Base-by-base conservation (phyloP, 2,113 vertebrate genomes). In the Tupaia tana region DNA sequence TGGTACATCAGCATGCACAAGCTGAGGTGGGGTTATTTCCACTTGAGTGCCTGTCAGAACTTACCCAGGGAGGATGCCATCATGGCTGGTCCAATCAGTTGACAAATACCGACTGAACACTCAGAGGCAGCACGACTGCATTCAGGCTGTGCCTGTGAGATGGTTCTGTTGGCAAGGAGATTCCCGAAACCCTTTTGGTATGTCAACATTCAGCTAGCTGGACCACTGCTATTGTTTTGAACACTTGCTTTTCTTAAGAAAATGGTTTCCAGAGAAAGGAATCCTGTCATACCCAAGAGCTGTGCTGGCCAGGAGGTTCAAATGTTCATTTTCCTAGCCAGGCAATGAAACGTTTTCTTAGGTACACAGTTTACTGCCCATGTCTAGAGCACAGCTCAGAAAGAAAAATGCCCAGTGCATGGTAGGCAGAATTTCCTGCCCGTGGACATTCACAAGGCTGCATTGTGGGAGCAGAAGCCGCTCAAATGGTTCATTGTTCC, bases 401-500 rank as follows among this genome's bases (percentile, higher is more conserved):
- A 96, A 96, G 96, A 96, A 96, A 91, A 96, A 96, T 97, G 97
- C 83, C 92, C 91, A 78, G 88, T 93, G 97, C 97, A 90, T 92
- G 96, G 94, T 95, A 98, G 97, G 97, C 97, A 95, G 92, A 97
- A 97, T 96, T 95, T 98, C 95, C 89, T 94, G 97, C 96, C 95
- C 58, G 84, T 96, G 96, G 94, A 96, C 98, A 89, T 93, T 96
- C 77, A 98, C 98, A 98, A 98, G 97, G 97, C 96, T 94, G 86
- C 96, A 98, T 98, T 98, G 97, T 97, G 92, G 96, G 96, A 93
- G 89, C 93, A 96, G 97, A 97, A 97, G 97, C 94, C 2, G 34
- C 93, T 98, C 93, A 89, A 95, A 98, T 96, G 95, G 97, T 96
- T 82, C 96, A 98, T 98, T 98, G 98, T 98, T 97, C 94, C 22